Conservation (phyloP, 1,140 invertebrate genomes). For the Platyura marginata region DNA sequence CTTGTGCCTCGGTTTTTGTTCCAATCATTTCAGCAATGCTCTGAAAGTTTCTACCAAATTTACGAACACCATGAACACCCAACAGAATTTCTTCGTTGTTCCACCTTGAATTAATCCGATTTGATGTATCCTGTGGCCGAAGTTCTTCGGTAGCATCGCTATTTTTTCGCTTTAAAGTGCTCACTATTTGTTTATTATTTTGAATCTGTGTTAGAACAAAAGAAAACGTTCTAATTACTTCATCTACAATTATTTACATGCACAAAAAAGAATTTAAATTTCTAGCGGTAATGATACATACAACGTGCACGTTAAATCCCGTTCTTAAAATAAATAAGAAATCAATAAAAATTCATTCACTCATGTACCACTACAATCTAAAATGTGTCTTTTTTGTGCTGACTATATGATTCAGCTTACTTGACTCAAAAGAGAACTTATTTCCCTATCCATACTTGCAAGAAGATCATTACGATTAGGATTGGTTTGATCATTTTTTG, state of each 20-base stretch:
- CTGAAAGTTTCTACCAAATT: conserved; percentile 91
- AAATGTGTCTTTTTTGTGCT: too few species aligned
- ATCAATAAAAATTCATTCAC: too few species aligned
- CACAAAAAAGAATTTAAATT: conserved; percentile 12
- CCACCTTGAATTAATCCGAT: conserved; percentile 75
- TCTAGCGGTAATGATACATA: too few species aligned
- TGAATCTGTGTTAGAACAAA: conserved; percentile 55
- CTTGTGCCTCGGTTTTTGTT: conserved; percentile 85
- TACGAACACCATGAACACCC: conserved; percentile 79
- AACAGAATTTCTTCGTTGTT: conserved; percentile 80
- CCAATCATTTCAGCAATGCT: conserved; percentile 89
- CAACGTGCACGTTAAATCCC: too few species aligned
- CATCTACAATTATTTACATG: too few species aligned
- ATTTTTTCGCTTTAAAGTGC: conserved; percentile 63
- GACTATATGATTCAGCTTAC: too few species aligned
- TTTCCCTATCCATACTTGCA: conserved; percentile 79
- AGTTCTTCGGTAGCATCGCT: conserved; percentile 52
- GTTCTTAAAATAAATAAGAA: too few species aligned
- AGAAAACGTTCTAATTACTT: too few species aligned
- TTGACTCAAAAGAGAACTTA: conserved; percentile 85
- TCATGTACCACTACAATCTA: too few species aligned
- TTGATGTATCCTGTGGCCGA: conserved; percentile 41
- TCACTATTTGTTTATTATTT: conserved; percentile 82
- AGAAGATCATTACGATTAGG: conserved; percentile 41
- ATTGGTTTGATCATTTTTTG: conserved; percentile 16